Evolutionary conservation across 2,797 vertebrate species (phyloP).

Genomic region (Natrix natrix): DNA sequence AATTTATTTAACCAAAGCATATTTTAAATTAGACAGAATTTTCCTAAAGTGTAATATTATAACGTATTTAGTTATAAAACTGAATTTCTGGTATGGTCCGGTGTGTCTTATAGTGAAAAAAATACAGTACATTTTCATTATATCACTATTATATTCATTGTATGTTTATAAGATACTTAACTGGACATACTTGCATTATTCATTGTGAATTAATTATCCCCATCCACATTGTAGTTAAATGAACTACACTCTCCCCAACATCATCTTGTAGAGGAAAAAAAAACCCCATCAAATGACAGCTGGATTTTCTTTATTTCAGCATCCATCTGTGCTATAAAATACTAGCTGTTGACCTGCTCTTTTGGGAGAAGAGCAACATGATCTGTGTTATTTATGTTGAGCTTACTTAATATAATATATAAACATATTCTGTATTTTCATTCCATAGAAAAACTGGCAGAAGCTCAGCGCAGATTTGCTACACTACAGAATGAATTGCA

Average conservation of each 20-base stretch:
- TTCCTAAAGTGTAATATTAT: no score
- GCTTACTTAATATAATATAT: neutral
- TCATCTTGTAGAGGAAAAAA: neutral
- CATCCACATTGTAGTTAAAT: neutral
- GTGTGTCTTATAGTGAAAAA: no score
- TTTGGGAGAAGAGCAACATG: neutral
- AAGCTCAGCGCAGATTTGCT: conserved; percentile 93
- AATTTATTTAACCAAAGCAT: neutral
- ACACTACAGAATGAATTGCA: conserved; percentile 96
- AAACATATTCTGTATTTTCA: neutral
- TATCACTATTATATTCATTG: neutral
- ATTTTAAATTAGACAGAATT: neutral
- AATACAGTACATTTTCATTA: neutral
- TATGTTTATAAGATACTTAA: neutral
- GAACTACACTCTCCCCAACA: neutral
- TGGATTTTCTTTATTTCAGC: neutral
- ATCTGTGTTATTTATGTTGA: neutral
- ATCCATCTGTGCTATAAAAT: neutral
- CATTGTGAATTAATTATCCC: neutral
- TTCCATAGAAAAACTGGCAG: conserved; percentile 89
- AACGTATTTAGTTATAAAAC: no score
- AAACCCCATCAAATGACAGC: neutral
- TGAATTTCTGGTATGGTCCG: no score
- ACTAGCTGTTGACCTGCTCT: neutral
- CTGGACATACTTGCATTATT: neutral